Evolutionary conservation across 2,113 vertebrate genomes (phyloP), one percentile per base, ranked within the genome.

Genomic region (Acrocephalus kingi): DNA sequence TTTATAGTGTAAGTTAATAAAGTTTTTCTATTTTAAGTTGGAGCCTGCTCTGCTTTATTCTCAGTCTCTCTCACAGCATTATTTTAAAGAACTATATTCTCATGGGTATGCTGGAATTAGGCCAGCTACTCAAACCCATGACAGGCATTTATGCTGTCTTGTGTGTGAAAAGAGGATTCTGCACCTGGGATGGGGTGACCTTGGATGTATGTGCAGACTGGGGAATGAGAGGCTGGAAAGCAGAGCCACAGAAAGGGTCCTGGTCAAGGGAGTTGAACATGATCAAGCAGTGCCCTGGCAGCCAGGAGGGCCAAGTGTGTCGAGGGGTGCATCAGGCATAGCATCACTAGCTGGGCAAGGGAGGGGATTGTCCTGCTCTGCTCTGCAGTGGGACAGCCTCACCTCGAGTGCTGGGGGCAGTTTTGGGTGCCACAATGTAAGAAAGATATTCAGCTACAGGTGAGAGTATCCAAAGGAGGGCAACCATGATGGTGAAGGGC

Each of bases 331-430:
- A 89, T 39, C 37, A 67, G 23, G 45, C 33, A 89, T 22, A 81
- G 49, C 58, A 72, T 25, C 0, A 0, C 27, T 28, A 59, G 54
- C 23, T 0, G 0, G 45, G 41, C 11, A 16, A 59, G 39, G 20
- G 39, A 75, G n/a, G 46, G 22, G 11, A 61, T 31, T 48, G 46
- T 54, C 46, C 46, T 0, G 1, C 45, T 74, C 27, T 66, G 27
- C 37, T 46, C 61, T 67, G 77, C 4, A 1, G 67, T 51, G 37
- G 12, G 33, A 18, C 0, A 0, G 33, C 45, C 52, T 45, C 77
- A 46, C 11, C 15, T 46, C 0, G 0, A 67, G 17, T n/a, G 2
- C 28, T 61, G 39, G 6, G 10, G 7, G 16, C 46, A 68, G 78
- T 4, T 82, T 4, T 46, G 39, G 19, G 45, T 5, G 2, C 15